Percentiles rank a stretch among this genome's conserved stretches.
These are phyloP conservation scores for Peromyscus polionotus DNA, from an alignment of 2,113 vertebrate species.

Conservation along the genomic window DNA sequence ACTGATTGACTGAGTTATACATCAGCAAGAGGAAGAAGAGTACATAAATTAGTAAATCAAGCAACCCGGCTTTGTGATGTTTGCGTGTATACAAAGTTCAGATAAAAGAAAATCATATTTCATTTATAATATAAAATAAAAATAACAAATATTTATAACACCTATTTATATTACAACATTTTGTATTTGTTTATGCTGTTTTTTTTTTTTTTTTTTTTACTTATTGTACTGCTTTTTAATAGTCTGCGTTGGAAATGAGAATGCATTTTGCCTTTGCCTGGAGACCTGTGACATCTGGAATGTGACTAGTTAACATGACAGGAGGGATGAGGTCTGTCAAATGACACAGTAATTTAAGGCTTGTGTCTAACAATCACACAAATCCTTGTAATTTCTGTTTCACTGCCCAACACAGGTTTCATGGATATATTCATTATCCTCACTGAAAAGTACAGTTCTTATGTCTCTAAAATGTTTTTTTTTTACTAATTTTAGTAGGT, in stretches of 20 bases:
- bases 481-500: not conserved
- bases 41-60: not conserved
- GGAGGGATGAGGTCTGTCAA: not conserved
- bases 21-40: not conserved
- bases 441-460: not conserved
- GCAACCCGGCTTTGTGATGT: not conserved
- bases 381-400: not conserved
- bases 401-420: not conserved
- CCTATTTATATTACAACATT: not conserved
- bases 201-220: constrained; percentile 1
- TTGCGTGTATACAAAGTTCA: not conserved
- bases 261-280: not conserved
- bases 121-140: not conserved
- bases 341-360: not conserved
- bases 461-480: not conserved
- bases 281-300: not conserved
- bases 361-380: not conserved
- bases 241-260: not conserved
- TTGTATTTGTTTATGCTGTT: constrained; percentile 22
- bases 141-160: not conserved
- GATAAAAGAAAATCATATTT: not conserved
- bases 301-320: not conserved
- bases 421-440: not conserved
- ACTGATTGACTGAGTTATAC: not conserved
- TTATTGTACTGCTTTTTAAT: not conserved